Evolutionary conservation across 2,797 vertebrate species (phyloP), one percentile per base, ranked within the genome.

Genomic region (Trachops cirrhosus): DNA sequence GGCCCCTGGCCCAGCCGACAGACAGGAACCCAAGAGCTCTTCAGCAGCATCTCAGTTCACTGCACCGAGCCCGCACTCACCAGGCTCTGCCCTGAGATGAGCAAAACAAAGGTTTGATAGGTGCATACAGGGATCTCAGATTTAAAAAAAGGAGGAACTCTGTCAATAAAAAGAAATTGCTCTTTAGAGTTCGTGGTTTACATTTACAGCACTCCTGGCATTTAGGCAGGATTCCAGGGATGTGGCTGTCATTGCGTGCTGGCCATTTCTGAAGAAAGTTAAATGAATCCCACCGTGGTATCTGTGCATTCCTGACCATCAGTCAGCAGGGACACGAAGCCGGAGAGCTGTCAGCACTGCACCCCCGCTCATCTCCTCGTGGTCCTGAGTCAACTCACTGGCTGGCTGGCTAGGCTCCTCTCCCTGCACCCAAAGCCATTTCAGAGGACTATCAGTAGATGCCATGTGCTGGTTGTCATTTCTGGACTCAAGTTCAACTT

Each of bases 401-500:
- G 15, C 44, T 32, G 2, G 48, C 75, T 41, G 41, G n/a, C 32
- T 79, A 39, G 88, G 50, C 41, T 48, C 46, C 68, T 50, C 73
- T 91, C 62, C 54, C 46, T 44, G 39, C 32, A 68, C 26, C 34
- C 67, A 85, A 71, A 68, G 29, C 68, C 77, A 78, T 74, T 92
- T 96, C 67, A 68, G 50, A 90, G 34, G 39, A 86, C 52, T 85
- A 83, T 83, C 41, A 90, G 92, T 62, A 91, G 87, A 89, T 74
- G 37, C 12, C 73, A 67, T 77, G 78, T 92, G 32, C 57, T 73
- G 48, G 21, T 70, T 96, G 94, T 93, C 84, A 94, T 59, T 95
- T 89, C 91, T 57, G 71, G 59, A 71, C 41, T 62, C 89, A 59
- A 90, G 87, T 93, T 96, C 95, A 96, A 74, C 75, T 59, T 83